These are phyloP conservation scores for Lacerta viridis DNA, from an alignment of 2,797 vertebrate genomes.

Conservation along the genomic window DNA sequence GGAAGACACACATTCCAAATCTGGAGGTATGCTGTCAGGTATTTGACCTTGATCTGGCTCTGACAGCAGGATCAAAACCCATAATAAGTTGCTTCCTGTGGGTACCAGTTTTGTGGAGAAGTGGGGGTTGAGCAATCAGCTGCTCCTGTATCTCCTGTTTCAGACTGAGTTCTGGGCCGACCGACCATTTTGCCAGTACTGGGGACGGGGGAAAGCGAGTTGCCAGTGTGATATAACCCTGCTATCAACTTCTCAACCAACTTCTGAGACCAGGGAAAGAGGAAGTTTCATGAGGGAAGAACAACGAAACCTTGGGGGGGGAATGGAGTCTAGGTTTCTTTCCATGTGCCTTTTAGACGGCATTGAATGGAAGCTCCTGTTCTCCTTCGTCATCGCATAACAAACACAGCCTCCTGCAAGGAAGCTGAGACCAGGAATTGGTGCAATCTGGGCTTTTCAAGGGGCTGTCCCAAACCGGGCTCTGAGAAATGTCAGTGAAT, in stretches of 20 bases:
- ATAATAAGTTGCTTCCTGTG: not conserved
- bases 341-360: not conserved
- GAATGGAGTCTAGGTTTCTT: not conserved
- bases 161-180: not conserved
- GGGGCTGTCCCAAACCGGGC: constrained; percentile 16
- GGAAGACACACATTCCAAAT: not conserved
- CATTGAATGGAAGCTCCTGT: not conserved
- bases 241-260: not conserved
- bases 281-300: not conserved
- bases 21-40: not conserved
- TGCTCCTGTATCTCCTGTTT: not conserved
- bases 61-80: not conserved
- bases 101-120: not conserved
- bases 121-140: no score
- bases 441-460: constrained; percentile 42
- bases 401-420: not conserved
- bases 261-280: not conserved
- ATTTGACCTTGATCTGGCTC: not conserved
- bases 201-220: not conserved
- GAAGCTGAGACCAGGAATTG: constrained; percentile 4
- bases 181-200: not conserved
- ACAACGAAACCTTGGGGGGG: not conserved
- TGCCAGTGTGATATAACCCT: no score
- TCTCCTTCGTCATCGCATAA: not conserved
- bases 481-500: constrained; percentile 33